phyloP scores from a whole-genome alignment of 2,113 vertebrate species.

The Ammodytes marinus region DNA sequence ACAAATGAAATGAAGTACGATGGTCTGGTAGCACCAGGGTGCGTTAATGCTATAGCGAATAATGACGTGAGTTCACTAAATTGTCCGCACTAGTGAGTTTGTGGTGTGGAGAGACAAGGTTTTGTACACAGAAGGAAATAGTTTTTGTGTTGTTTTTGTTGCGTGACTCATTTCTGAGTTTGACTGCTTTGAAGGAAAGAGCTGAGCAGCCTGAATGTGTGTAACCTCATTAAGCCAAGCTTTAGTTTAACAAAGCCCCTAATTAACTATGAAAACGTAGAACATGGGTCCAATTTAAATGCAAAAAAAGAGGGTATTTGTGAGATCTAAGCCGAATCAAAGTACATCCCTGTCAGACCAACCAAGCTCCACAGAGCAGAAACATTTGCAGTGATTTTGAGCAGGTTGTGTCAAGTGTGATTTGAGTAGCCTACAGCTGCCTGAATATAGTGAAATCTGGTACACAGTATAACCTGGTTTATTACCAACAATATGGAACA shows the following conservation, averaged over 20 bases:
- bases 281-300: neutral
- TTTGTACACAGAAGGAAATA: slow-evolving; percentile 3
- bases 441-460: neutral
- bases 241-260: neutral
- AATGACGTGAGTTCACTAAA: neutral
- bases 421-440: neutral
- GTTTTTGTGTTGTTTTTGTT: neutral
- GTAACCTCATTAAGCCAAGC: neutral
- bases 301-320: neutral
- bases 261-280: neutral
- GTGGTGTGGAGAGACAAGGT: neutral
- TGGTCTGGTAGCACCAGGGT: no score
- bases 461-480: neutral
- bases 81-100: neutral
- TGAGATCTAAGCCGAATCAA: neutral
- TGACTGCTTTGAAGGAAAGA: slow-evolving; percentile 5
- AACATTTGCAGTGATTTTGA: neutral
- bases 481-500: neutral
- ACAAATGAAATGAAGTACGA: no score
- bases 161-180: slow-evolving; percentile 33
- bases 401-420: neutral
- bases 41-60: no score
- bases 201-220: slow-evolving; percentile 9
- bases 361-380: neutral
- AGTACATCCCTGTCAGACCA: neutral